Evolutionary conservation across 2,797 vertebrate genomes (phyloP), one percentile per base, ranked within the genome.

Genomic region (Crocidura indochinensis): DNA sequence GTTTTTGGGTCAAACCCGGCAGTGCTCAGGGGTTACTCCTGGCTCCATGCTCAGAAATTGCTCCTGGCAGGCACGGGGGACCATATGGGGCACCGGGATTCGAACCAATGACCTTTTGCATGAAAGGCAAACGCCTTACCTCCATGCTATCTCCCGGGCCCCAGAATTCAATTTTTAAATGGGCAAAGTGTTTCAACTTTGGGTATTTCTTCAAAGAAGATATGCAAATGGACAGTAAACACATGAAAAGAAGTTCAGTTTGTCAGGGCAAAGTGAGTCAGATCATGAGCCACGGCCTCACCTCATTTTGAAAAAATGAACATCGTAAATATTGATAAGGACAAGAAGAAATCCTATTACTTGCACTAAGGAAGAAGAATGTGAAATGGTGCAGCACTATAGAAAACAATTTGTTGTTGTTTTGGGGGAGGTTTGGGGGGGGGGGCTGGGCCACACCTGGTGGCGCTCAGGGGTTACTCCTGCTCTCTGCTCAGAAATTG

Each of bases 141-240:
- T n/a, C n/a, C n/a, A n/a, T n/a, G n/a, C n/a, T n/a, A n/a, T n/a
- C n/a, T n/a, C n/a, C n/a, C n/a, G n/a, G n/a, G n/a, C n/a, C n/a
- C n/a, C n/a, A 60, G 20, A 64, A 64, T 8, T 38, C 60, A 73
- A 90, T 47, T 68, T 88, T 62, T 71, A 88, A 77, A 47, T 27
- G 76, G 24, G n/a, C 24, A 67, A 93, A 76, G 19, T 29, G 4
- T 71, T 44, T 84, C 75, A 84, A 26, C 7, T 89, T 60, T 17
- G 56, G 67, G 73, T 15, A 46, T 69, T 87, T 93, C 72, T 81
- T 78, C 65, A 65, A 94, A 88, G 51, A 71, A 85, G 31, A 84
- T 60, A 53, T 2, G 62, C 51, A 76, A 73, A 84, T 68, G 81
- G n/a, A 44, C 53, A 84, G 6, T 9, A 79, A 78, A 49, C 29